phyloP scores from a whole-genome alignment of 2,113 vertebrate genomes.

The Eidolon helvum region DNA sequence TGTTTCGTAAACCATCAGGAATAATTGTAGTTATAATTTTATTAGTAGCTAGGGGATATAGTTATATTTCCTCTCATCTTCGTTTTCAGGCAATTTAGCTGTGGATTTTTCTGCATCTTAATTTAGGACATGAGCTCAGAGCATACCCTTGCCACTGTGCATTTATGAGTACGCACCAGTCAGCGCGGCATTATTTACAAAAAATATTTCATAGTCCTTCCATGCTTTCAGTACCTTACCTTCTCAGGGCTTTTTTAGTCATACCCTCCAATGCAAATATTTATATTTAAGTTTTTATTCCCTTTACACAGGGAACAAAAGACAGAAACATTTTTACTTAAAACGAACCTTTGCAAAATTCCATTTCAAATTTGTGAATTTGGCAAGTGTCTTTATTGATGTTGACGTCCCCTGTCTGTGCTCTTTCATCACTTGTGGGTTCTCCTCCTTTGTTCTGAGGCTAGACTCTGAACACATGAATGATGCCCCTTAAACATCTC shows the following conservation, averaged over 20 bases:
- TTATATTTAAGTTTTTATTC: background rate
- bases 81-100: background rate
- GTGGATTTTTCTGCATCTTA: background rate
- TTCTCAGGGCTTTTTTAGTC: background rate
- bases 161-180: background rate
- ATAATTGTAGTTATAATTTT: conserved; percentile 29
- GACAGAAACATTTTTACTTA: background rate
- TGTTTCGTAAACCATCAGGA: conserved; percentile 31
- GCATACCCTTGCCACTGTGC: background rate
- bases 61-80: background rate
- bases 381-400: background rate
- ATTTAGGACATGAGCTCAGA: background rate
- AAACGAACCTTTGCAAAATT: background rate
- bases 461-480: background rate
- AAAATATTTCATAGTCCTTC: background rate
- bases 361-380: background rate
- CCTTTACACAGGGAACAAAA: background rate
- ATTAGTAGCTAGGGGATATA: background rate
- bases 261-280: background rate
- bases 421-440: background rate
- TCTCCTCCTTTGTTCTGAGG: background rate
- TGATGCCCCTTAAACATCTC: background rate
- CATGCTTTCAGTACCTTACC: background rate
- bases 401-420: background rate
- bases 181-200: background rate